Base-by-base conservation (phyloP, 2,113 vertebrate species). In the Lethenteron camtschaticum region DNA sequence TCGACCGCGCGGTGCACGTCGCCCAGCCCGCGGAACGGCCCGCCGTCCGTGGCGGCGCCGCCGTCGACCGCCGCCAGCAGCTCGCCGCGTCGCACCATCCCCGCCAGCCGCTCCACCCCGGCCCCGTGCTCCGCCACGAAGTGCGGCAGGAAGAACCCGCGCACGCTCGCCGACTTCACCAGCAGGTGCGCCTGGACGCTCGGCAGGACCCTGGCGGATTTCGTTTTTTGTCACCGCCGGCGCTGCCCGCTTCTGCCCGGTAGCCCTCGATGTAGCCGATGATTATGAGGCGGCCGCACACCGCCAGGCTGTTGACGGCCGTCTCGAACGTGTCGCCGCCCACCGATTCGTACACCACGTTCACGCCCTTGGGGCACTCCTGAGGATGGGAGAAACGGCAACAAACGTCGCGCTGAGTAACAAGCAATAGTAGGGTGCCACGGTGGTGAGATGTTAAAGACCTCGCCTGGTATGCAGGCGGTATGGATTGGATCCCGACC, bases 251-350 rank as follows among this genome's bases (percentile, higher is more conserved):
- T 18, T 79, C 77, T 2, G 76, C 85, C 75, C 86, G 86, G 82
- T 95, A 94, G 73, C 86, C 87, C 24, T 86, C 75, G 75, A 94
- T 82, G 77, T 90, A 89, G 72, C 90, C 90, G 68, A 90, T 90
- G 14, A 94, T 71, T 57, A 96, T 84, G 75, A 96, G 76, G 13
- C 82, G 71, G n/a, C 85, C 87, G 75, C 83, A 85, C 71, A 73
- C 78, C 73, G 88, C 84, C 79, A 96, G 75, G 72, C 77, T 76
- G 59, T 87, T 82, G 73, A 89, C 71, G 0, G 87, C 84, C 68
- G 84, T 66, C 70, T 95, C 85, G 70, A 92, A 85, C 78, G 85
- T 76, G 70, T 81, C 74, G 68, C 90, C 89, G 70, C 90, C 90
- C 1, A 96, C 79, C 1, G 87, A 91, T 76, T 96, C 90, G 4